phyloP scores from a whole-genome alignment of 2,888 invertebrate species.

The Strigamia crassipes region DNA sequence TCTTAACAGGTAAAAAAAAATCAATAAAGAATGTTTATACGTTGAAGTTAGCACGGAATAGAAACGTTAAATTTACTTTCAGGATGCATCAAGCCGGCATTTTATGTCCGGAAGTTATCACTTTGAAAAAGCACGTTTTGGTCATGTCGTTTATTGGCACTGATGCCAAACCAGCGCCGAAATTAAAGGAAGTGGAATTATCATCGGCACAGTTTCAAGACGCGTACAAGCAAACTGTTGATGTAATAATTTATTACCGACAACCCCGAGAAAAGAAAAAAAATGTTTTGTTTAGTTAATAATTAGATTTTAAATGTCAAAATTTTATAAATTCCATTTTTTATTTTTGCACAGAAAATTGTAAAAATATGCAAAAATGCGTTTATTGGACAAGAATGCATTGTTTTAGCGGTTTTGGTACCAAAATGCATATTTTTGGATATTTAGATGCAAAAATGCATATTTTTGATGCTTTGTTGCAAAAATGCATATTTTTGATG shows the following conservation, averaged over 20 bases:
- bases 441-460: too few species aligned
- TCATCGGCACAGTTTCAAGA: slow-evolving; percentile 57
- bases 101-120: slow-evolving; percentile 64
- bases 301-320: background rate
- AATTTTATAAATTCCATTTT: slow-evolving; percentile 29
- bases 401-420: too few species aligned
- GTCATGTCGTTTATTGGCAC: slow-evolving; percentile 67
- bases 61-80: slow-evolving; percentile 50
- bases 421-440: too few species aligned
- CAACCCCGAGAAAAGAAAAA: too few species aligned
- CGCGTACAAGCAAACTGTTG: slow-evolving; percentile 62
- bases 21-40: too few species aligned
- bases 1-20: slow-evolving; percentile 59
- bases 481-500: too few species aligned
- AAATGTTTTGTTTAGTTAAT: too few species aligned
- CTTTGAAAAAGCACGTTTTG: slow-evolving; percentile 65
- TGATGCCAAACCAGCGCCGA: slow-evolving; percentile 63
- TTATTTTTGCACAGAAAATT: too few species aligned
- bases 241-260: slow-evolving; percentile 54
- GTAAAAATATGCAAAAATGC: too few species aligned
- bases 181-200: slow-evolving; percentile 63
- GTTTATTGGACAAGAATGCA: too few species aligned
- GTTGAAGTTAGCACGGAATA: too few species aligned
- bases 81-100: slow-evolving; percentile 62
- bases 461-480: too few species aligned